Evolutionary conservation across 2,113 vertebrate genomes (phyloP).

Genomic region (Aviceda subcristata): DNA sequence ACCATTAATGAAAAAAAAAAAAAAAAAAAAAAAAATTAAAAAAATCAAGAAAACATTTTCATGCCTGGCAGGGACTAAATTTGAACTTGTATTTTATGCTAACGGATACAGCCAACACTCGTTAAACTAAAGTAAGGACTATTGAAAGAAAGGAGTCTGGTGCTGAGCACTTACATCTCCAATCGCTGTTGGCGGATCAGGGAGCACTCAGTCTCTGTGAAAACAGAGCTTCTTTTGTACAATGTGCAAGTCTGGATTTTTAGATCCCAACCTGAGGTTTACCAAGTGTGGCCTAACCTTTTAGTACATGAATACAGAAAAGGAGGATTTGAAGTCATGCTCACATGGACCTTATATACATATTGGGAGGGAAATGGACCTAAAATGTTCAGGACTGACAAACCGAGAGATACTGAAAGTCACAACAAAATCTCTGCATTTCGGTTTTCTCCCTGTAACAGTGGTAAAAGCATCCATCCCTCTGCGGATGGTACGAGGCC

Average conservation of each 20-base stretch:
- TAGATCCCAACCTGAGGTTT: background rate
- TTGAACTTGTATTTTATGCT: background rate
- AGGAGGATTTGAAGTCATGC: background rate
- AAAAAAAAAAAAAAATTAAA: background rate
- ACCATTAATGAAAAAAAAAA: background rate
- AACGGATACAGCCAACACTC: background rate
- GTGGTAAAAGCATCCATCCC: background rate
- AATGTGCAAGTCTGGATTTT: background rate
- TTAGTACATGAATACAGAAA: background rate
- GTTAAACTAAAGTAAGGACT: background rate
- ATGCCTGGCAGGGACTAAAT: constrained; percentile 22
- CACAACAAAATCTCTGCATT: background rate
- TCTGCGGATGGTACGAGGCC: background rate
- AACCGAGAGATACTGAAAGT: background rate
- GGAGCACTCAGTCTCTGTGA: background rate
- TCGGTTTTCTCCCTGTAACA: background rate
- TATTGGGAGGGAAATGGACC: background rate
- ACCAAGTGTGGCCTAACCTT: background rate
- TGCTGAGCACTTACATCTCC: background rate
- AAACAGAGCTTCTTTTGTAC: background rate
- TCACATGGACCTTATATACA: background rate
- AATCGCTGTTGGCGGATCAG: background rate
- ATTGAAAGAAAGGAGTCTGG: background rate
- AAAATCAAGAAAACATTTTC: constrained; percentile 2
- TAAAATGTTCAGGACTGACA: background rate